Percentiles rank a stretch among this genome's conserved stretches.
Conservation (phyloP, 2,888 invertebrate genomes). For the Synanthedon formicaeformis region DNA sequence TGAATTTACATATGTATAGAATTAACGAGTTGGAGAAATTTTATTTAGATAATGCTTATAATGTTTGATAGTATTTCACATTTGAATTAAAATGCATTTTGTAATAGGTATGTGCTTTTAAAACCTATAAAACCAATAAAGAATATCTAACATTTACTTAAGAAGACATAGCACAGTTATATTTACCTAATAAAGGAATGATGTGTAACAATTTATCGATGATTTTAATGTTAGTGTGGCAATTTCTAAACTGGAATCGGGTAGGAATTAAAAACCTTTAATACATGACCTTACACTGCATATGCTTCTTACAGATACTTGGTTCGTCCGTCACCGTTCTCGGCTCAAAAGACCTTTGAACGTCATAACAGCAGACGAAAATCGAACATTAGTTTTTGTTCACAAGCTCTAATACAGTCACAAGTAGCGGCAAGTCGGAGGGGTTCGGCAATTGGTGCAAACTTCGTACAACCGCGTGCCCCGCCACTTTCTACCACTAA, state of each 20-base stretch:
- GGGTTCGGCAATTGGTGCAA: conserved; percentile 77
- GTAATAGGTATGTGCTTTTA: no score
- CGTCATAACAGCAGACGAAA: conserved; percentile 90
- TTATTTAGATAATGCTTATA: neutral
- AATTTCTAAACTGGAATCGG: no score
- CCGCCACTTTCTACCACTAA: conserved; percentile 86
- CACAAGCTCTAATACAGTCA: conserved; percentile 77
- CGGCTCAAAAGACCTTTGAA: conserved; percentile 94
- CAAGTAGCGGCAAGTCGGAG: conserved; percentile 72
- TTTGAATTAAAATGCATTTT: no score
- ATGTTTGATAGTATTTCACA: no score
- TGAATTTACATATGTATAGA: no score
- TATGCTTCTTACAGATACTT: conserved; percentile 75
- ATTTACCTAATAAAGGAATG: no score
- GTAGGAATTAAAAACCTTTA: neutral
- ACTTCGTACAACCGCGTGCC: conserved; percentile 74
- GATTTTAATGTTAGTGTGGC: no score
- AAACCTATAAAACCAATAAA: no score
- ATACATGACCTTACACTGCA: neutral
- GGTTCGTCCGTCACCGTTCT: conserved; percentile 94
- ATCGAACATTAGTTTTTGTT: conserved; percentile 92
- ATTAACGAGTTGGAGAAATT: neutral
- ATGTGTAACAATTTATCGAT: no score
- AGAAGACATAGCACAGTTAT: no score
- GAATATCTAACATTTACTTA: no score